Evolutionary conservation across 2,888 invertebrate genomes (phyloP), one percentile per base, ranked within the genome.

Genomic region (Drosophila gaucha): DNA sequence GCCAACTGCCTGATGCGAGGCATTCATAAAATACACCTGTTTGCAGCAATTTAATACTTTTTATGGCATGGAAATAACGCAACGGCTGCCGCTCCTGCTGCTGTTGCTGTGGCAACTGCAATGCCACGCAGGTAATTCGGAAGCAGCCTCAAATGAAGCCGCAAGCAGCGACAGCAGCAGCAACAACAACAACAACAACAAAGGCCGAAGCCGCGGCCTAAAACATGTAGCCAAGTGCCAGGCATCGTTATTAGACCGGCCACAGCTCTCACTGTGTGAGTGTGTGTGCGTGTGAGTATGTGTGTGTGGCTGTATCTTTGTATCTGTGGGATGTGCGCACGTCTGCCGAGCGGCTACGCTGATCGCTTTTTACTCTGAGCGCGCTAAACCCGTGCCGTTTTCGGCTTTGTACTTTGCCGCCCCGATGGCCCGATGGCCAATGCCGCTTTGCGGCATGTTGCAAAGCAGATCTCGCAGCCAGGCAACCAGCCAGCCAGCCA

Each of bases 351-450:
- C 80, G 74, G 46, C 58, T 67, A 66, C 75, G 73, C 76, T 86
- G 89, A 80, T 86, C 88, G 87, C 79, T 89, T 90, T 86, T 88
- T 83, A 84, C 78, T 88, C 86, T 80, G 89, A 90, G 89, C 90
- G 90, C 90, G 90, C 90, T 90, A 90, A 90, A 80, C 90, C 90
- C 90, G 90, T 90, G 90, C 90, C 90, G 89, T 89, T 89, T 89
- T 85, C 67, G 67, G 67, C 89, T 90, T 90, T 90, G 90, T 86
- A 84, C 84, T 89, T 82, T 86, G 89, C 90, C 90, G 90, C 66
- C 44, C 36, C 59, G 54, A 59, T 58, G 58, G 43, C 50, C 30
- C 47, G 33, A 47, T 49, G 49, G 49, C 41, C 58, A 44, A 66
- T 56, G 62, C 63, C 50, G 72, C 67, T 80, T 78, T 89, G 87